Conservation (phyloP, 2,113 vertebrate genomes). For the Tringa solitaria region DNA sequence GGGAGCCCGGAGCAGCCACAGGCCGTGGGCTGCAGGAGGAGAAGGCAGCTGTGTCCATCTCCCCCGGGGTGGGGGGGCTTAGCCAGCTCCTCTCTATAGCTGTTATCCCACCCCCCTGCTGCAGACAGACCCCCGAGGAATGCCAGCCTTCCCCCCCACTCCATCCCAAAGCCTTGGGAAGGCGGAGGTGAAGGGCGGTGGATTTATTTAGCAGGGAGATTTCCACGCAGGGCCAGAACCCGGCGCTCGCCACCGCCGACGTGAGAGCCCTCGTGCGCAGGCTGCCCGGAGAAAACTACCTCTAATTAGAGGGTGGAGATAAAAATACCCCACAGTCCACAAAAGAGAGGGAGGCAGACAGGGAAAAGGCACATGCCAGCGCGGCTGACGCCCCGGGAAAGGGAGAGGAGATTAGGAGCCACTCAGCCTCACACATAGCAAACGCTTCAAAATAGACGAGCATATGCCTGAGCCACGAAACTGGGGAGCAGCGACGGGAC, state of each 20-base stretch:
- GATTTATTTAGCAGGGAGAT: not conserved
- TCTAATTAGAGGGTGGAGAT: conserved; percentile 62
- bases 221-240: not conserved
- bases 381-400: conserved; percentile 25
- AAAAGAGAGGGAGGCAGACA: conserved; percentile 56
- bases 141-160: not conserved
- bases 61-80: not conserved
- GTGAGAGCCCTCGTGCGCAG: not conserved
- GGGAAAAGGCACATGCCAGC: conserved; percentile 47
- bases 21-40: accelerated
- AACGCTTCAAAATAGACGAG: conserved; percentile 36
- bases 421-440: not conserved
- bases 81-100: not conserved
- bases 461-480: conserved; percentile 44
- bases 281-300: conserved; percentile 37
- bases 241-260: not conserved
- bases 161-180: not conserved
- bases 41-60: conserved; percentile 10
- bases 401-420: conserved; percentile 47
- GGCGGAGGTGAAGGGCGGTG: accelerated
- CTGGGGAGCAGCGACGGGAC: not conserved
- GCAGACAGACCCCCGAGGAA: not conserved
- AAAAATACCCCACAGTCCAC: conserved; percentile 62
- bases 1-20: not conserved
- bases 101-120: not conserved